Percentiles rank a stretch among this genome's conserved stretches.
phyloP scores from a whole-genome alignment of 2,113 vertebrate species.

The Eolophus roseicapilla region DNA sequence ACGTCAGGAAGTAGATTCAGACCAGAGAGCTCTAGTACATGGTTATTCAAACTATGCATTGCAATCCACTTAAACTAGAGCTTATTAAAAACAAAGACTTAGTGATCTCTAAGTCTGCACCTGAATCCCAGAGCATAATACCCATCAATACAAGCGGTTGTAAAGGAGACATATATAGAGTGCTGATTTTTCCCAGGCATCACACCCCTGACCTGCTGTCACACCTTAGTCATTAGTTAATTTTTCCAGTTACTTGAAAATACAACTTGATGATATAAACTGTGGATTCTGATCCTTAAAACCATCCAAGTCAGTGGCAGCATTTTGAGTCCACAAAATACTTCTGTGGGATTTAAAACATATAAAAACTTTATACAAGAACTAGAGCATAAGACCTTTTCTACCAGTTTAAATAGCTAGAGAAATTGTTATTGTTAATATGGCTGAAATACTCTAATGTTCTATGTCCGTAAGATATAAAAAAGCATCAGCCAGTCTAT shows the following conservation, averaged over 20 bases:
- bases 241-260: neutral
- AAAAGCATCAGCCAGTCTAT: neutral
- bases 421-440: neutral
- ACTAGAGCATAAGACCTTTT: neutral
- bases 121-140: neutral
- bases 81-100: neutral
- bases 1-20: neutral
- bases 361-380: neutral
- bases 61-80: neutral
- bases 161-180: rapidly evolving
- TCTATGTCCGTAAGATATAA: rapidly evolving
- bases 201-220: neutral
- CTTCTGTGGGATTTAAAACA: neutral
- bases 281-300: neutral
- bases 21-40: neutral
- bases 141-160: rapidly evolving
- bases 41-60: neutral
- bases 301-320: neutral
- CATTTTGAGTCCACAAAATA: neutral
- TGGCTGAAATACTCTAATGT: neutral
- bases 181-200: neutral
- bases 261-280: neutral
- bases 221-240: neutral
- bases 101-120: rapidly evolving
- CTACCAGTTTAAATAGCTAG: neutral